Base-by-base conservation (phyloP, 2,113 vertebrate genomes). In the Orcinus orca region DNA sequence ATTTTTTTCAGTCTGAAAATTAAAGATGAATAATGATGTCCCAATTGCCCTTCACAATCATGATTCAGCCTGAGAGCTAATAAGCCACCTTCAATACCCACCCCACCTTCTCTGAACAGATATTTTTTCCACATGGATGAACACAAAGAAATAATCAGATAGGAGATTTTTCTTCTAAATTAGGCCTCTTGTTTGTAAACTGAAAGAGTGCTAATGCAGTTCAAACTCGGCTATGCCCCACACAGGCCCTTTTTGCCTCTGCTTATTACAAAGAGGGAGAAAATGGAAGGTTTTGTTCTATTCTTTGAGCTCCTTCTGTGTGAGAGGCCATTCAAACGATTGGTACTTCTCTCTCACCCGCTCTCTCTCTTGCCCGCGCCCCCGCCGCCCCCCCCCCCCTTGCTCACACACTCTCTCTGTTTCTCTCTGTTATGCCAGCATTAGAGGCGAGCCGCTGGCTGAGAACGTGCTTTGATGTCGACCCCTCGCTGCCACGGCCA, bases 151-250 rank as follows among this genome's bases (percentile, higher is more conserved):
- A 98, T 98, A 98, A 98, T 98, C 98, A 98, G 98, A 99, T 98
- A 98, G 98, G 98, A 98, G 98, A 98, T 98, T 98, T 98, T 98
- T 98, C 98, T 98, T 98, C 98, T 99, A 99, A 99, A 99, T 99
- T 99, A 99, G 99, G 99, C 98, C 99, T 99, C 99, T 99, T 99
- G 99, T 99, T 99, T 99, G 99, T 99, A 99, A 99, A 99, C 99
- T 99, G 99, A 99, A 99, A 99, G 99, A 99, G 99, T 97, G 95
- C 98, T 99, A 98, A 98, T 98, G 98, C 97, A 97, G 98, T 98
- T 98, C 98, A 98, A 97, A 98, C 97, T 97, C 98, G 98, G 98
- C 98, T 98, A 95, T 96, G 97, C 97, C 90, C 97, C 96, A 92
- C 98, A 98, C 98, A 98, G 63, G 77, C 96, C 98, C 96, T 92